A percentile compares a stretch with the other conserved stretches of the same genome.
phyloP scores from a whole-genome alignment of 2,888 invertebrate genomes.

The Euplagia quadripunctaria region DNA sequence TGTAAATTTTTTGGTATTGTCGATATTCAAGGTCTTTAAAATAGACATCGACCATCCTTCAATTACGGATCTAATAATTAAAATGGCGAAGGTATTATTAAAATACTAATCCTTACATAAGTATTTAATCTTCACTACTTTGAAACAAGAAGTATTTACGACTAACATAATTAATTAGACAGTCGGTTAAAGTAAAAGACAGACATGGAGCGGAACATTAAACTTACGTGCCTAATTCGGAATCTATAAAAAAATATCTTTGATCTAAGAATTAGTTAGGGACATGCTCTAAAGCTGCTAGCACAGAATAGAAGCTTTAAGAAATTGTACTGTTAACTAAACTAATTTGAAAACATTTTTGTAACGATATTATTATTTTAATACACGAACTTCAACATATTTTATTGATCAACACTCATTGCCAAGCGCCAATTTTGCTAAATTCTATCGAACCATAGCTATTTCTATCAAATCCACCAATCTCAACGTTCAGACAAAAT shows the following conservation, averaged over 20 bases:
- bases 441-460: background rate
- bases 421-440: too few relatives aligned
- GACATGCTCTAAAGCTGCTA: background rate
- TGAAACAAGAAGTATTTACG: constrained; percentile 1
- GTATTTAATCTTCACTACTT: background rate
- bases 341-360: too few relatives aligned
- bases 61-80: too few relatives aligned
- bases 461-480: background rate
- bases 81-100: too few relatives aligned
- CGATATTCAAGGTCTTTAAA: too few relatives aligned
- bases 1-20: too few relatives aligned
- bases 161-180: background rate
- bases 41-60: too few relatives aligned
- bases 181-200: constrained; percentile 11
- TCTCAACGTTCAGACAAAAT: background rate
- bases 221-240: constrained; percentile 24
- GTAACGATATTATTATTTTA: too few relatives aligned
- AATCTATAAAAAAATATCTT: constrained; percentile 53
- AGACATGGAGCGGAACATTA: constrained; percentile 8
- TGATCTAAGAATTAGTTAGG: constrained; percentile 33
- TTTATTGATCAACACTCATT: too few relatives aligned
- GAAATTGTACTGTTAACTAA: too few relatives aligned
- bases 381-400: too few relatives aligned
- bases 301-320: background rate
- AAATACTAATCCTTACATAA: too few relatives aligned